Evolutionary conservation across 2,888 invertebrate genomes (phyloP), one percentile per base, ranked within the genome.

Genomic region (Stenichneumon culpator): DNA sequence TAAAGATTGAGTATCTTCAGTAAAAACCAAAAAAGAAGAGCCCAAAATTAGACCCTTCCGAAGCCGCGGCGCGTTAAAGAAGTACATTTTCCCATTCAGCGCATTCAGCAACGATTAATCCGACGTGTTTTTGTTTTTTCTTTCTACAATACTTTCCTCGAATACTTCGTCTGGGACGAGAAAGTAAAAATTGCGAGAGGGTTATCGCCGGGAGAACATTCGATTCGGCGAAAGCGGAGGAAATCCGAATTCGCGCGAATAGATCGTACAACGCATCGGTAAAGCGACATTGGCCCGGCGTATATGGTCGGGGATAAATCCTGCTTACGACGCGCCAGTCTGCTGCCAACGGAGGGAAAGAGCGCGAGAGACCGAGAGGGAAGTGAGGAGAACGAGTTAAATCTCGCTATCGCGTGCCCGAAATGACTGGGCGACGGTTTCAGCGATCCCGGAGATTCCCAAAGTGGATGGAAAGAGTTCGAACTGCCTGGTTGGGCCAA

Each of bases 341-440:
- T 22, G 70, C 32, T 22, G 19, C 52, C 39, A 9, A 47, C 32
- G 28, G 25, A 36, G 39, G 16, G 50, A 36, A 65, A n/a, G 22
- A 36, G 65, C n/a, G 14, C 70, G 60, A 16, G 47, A 22, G 7
- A 28, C 22, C n/a, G 32, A 16, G 25, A 5, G 19, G 47, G 50
- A 19, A 65, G 36, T 14, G 19, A 39, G 22, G 79, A 39, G 73
- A 80, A 80, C 54, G 57, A 74, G 80, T 74, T 73, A 73, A 81
- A 81, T 81, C 74, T 81, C 44, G 74, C 80, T 81, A 81, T 81
- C 80, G 74, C 80, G 74, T 73, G 73, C 44, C 67, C 74, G 73
- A 80, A 80, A 80, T 73, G 80, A 80, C 80, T 80, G 57, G 39
- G 44, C 67, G 73, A 54, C 73, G 73, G 28, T 80, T 73, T 80